Percentiles rank a stretch among this genome's conserved stretches.
Conservation (phyloP, 2,888 invertebrate genomes). For the Spilosoma lubricipeda region DNA sequence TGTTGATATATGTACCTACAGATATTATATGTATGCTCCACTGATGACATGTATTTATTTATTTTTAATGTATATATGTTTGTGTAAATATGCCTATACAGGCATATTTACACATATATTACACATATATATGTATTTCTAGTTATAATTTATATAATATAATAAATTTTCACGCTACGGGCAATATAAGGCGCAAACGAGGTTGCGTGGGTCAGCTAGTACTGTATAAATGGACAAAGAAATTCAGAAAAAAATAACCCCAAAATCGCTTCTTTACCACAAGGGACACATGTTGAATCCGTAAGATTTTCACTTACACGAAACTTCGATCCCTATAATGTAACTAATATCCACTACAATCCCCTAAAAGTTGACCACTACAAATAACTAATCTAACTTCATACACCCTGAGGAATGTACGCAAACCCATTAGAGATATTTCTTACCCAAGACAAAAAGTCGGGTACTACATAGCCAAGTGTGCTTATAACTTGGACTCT, state of each 20-base stretch:
- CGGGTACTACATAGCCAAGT: neutral
- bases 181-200: too few species aligned
- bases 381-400: slow-evolving; percentile 46
- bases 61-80: too few species aligned
- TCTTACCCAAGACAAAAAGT: slow-evolving; percentile 4
- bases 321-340: slow-evolving; percentile 10
- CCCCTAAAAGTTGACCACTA: slow-evolving; percentile 2
- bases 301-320: neutral
- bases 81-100: too few species aligned
- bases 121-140: too few species aligned
- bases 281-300: neutral
- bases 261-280: neutral
- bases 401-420: slow-evolving; percentile 21
- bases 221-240: neutral
- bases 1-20: too few species aligned
- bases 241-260: neutral
- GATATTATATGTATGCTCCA: too few species aligned
- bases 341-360: slow-evolving; percentile 9
- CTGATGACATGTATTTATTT: too few species aligned
- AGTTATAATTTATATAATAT: too few species aligned
- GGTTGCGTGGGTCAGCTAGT: too few species aligned
- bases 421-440: slow-evolving; percentile 18
- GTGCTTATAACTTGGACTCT: neutral
- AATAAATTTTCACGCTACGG: too few species aligned
- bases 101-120: too few species aligned